Evolutionary conservation across 2,888 invertebrate species (phyloP).

Genomic region (Clusia tigrina): DNA sequence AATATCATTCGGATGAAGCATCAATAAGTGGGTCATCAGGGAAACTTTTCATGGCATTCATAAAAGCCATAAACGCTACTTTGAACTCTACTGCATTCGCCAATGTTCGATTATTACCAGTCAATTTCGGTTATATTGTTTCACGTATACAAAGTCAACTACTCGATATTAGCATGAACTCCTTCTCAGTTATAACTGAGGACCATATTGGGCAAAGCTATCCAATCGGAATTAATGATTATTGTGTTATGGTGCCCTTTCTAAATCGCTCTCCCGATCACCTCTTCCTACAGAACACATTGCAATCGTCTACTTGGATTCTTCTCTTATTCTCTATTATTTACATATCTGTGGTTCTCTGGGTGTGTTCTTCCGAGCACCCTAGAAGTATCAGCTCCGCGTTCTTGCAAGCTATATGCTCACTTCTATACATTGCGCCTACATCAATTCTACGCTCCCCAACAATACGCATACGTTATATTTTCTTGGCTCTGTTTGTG

Average conservation of each 20-base stretch:
- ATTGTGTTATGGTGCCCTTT: slow-evolving; percentile 55
- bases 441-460: slow-evolving; percentile 35
- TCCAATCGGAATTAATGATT: slow-evolving; percentile 54
- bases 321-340: slow-evolving; percentile 35
- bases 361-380: slow-evolving; percentile 46
- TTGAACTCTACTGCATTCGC: slow-evolving; percentile 38
- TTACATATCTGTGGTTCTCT: slow-evolving; percentile 45
- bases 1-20: slow-evolving; percentile 11
- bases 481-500: slow-evolving; percentile 43
- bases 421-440: slow-evolving; percentile 42
- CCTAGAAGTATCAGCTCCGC: slow-evolving; percentile 44
- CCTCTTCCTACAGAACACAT: slow-evolving; percentile 42
- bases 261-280: slow-evolving; percentile 45
- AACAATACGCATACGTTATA: slow-evolving; percentile 43
- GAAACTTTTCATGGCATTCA: slow-evolving; percentile 45
- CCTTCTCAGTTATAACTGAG: slow-evolving; percentile 40
- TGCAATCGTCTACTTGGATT: slow-evolving; percentile 45
- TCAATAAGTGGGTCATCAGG: slow-evolving; percentile 49
- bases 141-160: slow-evolving; percentile 31
- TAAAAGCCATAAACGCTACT: slow-evolving; percentile 48
- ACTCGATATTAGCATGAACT: slow-evolving; percentile 52
- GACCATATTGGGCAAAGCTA: slow-evolving; percentile 45
- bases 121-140: too few relatives aligned
- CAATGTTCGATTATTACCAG: slow-evolving; percentile 21
- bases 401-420: slow-evolving; percentile 48